Evolutionary conservation across 2,888 invertebrate species (phyloP), one percentile per base, ranked within the genome.

Genomic region (Eupithecia inturbata): DNA sequence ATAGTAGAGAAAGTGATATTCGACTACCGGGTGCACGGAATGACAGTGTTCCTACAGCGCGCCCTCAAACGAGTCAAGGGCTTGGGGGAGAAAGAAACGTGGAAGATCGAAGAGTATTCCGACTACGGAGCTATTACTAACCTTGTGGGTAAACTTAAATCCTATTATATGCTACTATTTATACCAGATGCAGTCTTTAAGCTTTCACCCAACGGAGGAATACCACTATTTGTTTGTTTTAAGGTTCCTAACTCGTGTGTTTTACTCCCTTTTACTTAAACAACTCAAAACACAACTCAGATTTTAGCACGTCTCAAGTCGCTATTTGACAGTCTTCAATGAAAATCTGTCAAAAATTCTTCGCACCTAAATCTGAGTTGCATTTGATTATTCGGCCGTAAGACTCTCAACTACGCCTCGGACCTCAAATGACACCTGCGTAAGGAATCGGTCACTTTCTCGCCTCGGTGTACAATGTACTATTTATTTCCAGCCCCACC

Each of bases 51-150:
- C 79, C 96, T 99, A 73, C 97, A 97, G 84, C 97, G 98, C 83
- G 97, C 98, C 0, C 96, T 97, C 26, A 96, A 97, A 78, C 97
- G 97, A 80, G 96, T 98, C 45, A 96, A 96, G 82, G 95, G 95
- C 41, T 91, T 98, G 31, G 95, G 95, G 31, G 96, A 96, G 45
- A 95, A 95, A 80, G 99, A 99, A 93, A 97, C 96, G 0, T 99
- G 99, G 99, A 96, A 96, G 83, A 96, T 98, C 77, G 97, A 97
- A 80, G 97, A 97, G 85, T 96, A 96, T 83, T 97, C 97, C 80
- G 97, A 97, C 83, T 97, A 97, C 86, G 98, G 98, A 3, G 98
- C 98, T 22, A 97, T 98, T 16, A 98, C 98, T 0, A 95, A 96
- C 83, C 93, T 98, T 89, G 97, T 97, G 88, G 92, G 92, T 87